phyloP scores from a whole-genome alignment of 2,888 invertebrate genomes.

The Oeneis ivallda region DNA sequence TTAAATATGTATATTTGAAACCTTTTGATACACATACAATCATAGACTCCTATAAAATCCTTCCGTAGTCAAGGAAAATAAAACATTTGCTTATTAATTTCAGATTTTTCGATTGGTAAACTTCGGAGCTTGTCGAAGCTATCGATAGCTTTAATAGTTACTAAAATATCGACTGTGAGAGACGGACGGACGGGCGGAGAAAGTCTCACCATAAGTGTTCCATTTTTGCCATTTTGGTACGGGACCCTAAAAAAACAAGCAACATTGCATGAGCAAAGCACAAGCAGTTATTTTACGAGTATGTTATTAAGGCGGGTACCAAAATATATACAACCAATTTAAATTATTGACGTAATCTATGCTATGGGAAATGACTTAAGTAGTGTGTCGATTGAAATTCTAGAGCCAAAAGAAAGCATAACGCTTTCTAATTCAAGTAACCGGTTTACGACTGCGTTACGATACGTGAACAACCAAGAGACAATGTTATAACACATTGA shows the following conservation, averaged over 20 bases:
- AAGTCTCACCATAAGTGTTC: too few species aligned
- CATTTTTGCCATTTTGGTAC: too few species aligned
- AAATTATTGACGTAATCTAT: not conserved
- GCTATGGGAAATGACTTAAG: not conserved
- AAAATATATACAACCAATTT: not conserved
- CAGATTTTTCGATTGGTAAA: too few species aligned
- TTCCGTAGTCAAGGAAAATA: not conserved
- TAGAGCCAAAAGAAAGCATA: conserved; percentile 30
- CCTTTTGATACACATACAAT: too few species aligned
- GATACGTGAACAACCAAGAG: conserved; percentile 3
- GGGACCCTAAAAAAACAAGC: not conserved
- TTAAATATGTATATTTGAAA: too few species aligned
- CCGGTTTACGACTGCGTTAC: conserved; percentile 24
- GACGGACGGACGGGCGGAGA: too few species aligned
- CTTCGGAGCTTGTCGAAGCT: too few species aligned
- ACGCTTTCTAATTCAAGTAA: conserved; percentile 32
- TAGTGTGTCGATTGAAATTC: conserved; percentile 14
- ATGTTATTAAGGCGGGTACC: conserved; percentile 6
- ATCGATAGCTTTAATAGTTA: too few species aligned
- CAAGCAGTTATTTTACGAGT: not conserved
- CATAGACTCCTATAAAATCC: too few species aligned
- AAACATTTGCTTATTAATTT: too few species aligned
- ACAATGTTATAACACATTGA: conserved; percentile 8
- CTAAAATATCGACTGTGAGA: too few species aligned
- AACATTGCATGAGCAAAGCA: not conserved